Percentiles rank a stretch among this genome's conserved stretches.
phyloP scores from a whole-genome alignment of 2,888 invertebrate genomes.

The Mechanitis mazaeus region DNA sequence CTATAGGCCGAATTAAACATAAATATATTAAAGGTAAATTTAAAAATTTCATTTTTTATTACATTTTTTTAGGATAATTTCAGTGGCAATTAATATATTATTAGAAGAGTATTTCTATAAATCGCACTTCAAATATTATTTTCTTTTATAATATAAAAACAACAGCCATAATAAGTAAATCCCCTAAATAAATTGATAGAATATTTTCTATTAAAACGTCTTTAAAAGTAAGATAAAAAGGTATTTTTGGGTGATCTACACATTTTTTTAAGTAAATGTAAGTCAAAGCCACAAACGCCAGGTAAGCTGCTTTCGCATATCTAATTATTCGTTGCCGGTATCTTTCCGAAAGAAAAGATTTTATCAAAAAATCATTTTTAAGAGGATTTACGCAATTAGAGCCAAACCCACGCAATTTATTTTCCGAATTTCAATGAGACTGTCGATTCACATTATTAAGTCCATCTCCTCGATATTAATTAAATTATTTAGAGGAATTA shows the following conservation, averaged over 20 bases:
- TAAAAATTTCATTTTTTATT: too few species aligned
- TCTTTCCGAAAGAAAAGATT: slow-evolving; percentile 47
- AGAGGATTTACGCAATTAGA: slow-evolving; percentile 70
- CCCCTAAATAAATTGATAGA: too few species aligned
- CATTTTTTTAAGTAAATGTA: not conserved
- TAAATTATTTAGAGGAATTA: not conserved
- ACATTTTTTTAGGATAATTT: too few species aligned
- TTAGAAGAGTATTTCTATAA: too few species aligned
- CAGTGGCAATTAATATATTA: too few species aligned
- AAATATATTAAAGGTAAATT: too few species aligned
- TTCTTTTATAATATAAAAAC: too few species aligned
- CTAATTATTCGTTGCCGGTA: slow-evolving; percentile 49
- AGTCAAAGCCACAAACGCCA: slow-evolving; percentile 24
- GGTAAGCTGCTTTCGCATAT: slow-evolving; percentile 49
- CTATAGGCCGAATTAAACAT: too few species aligned
- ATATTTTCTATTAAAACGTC: too few species aligned
- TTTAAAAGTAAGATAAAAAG: too few species aligned
- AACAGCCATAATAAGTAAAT: too few species aligned
- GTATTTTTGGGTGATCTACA: not conserved
- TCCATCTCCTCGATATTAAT: not conserved
- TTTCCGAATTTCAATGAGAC: not conserved
- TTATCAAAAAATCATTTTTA: slow-evolving; percentile 51
- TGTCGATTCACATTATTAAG: not conserved
- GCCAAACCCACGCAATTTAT: slow-evolving; percentile 3
- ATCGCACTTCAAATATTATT: too few species aligned